phyloP scores from a whole-genome alignment of 2,113 vertebrate species.

The rabbit (Oryctolagus cuniculus) region DNA sequence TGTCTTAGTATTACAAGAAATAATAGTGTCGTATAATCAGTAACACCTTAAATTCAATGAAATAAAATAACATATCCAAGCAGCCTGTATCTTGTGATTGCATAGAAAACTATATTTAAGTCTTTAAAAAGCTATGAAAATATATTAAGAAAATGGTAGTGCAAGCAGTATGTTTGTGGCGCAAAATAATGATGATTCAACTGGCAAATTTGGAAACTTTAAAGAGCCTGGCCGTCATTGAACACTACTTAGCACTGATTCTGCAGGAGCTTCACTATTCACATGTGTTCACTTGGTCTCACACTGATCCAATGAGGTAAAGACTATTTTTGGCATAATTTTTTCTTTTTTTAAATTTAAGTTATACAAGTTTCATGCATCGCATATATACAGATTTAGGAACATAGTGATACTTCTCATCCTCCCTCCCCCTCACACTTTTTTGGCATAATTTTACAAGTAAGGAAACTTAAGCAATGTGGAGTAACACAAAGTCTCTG shows the following conservation, averaged over 20 bases:
- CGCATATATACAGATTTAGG: no score
- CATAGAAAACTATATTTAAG: neutral
- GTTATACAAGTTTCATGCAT: no score
- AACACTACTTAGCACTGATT: no score
- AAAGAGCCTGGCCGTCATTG: no score
- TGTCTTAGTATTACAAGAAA: constrained; percentile 18
- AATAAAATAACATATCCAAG: neutral
- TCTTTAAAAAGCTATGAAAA: neutral
- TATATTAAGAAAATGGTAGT: neutral
- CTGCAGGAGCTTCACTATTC: neutral
- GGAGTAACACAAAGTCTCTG: neutral
- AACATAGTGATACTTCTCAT: no score
- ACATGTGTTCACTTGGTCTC: neutral
- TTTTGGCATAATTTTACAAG: neutral
- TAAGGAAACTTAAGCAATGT: neutral
- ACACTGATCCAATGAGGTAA: neutral
- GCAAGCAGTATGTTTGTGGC: neutral
- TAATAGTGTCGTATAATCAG: neutral
- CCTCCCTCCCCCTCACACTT: no score
- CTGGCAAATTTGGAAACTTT: neutral
- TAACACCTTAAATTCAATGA: neutral
- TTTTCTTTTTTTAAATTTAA: no score
- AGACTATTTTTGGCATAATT: neutral
- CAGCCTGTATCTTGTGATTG: neutral
- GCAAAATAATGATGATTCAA: neutral